Conservation (phyloP, 2,113 vertebrate genomes). For the Microcebus jonahi region DNA sequence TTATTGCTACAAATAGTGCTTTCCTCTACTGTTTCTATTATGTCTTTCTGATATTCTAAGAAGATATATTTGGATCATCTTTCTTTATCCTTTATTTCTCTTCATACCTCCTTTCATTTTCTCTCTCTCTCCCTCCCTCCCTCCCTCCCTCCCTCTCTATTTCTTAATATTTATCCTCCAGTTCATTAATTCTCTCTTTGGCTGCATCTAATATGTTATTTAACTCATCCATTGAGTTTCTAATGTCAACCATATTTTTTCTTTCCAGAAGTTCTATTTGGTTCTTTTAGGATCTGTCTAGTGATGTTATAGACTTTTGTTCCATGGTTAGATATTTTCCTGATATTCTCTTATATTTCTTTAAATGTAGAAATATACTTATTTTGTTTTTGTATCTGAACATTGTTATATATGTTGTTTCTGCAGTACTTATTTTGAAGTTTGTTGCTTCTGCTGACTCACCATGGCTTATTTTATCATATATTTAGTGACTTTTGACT, state of each 20-base stretch:
- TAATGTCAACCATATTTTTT: neutral
- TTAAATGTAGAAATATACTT: neutral
- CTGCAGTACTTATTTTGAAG: neutral
- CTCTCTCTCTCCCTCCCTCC: neutral
- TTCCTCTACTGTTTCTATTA: neutral
- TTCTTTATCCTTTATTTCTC: neutral
- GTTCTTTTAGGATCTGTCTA: neutral
- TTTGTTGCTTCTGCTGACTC: neutral
- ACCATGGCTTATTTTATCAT: neutral
- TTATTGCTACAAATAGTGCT: neutral
- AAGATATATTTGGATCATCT: neutral
- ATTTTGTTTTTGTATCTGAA: neutral
- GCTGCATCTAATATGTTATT: neutral
- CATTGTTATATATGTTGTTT: neutral
- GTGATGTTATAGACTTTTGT: neutral
- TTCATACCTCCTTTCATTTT: neutral
- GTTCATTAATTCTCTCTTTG: neutral
- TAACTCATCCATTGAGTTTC: neutral
- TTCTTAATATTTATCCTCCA: neutral
- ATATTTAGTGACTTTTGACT: neutral
- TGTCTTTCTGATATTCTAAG: neutral
- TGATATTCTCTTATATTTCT: neutral
- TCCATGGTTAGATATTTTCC: neutral
- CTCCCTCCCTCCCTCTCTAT: too few species aligned
- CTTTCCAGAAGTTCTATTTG: neutral